A percentile compares a stretch with the other conserved stretches of the same genome.
Evolutionary conservation across 2,888 invertebrate genomes (phyloP).

Genomic region (Tiliacea citrago): DNA sequence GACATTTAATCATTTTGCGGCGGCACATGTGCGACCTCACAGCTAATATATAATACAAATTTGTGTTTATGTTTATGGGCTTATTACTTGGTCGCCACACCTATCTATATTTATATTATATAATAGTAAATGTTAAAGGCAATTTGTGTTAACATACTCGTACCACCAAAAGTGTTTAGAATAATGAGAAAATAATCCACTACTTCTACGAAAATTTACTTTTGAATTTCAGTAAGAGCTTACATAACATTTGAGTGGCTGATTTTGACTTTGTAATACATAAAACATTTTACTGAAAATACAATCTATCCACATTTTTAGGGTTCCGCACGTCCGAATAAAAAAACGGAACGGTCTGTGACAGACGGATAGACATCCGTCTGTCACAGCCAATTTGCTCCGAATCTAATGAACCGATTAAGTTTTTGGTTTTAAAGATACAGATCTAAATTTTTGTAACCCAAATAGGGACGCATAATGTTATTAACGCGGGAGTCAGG

Average conservation of each 20-base stretch:
- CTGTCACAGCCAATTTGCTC: neutral
- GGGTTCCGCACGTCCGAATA: neutral
- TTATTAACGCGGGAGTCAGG: too few relatives aligned
- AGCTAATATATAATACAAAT: constrained; percentile 39
- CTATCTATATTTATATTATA: neutral
- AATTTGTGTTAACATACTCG: neutral
- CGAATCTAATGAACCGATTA: neutral
- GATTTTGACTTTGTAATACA: neutral
- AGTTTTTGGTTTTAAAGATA: neutral
- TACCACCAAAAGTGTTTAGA: too few relatives aligned
- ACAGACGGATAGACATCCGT: too few relatives aligned
- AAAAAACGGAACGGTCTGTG: neutral
- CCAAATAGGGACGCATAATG: too few relatives aligned
- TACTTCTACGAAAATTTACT: neutral
- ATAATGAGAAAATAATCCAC: neutral
- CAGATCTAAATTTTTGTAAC: neutral
- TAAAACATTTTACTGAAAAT: neutral
- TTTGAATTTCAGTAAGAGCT: neutral
- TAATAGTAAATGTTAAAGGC: neutral
- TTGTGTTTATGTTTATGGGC: constrained; percentile 24
- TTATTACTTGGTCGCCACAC: constrained; percentile 23
- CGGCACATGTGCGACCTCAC: constrained; percentile 24
- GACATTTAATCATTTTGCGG: constrained; percentile 55
- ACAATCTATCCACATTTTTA: neutral
- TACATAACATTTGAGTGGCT: neutral